Base-by-base conservation (phyloP, 2,888 invertebrate species). In the Cantharis lateralis region DNA sequence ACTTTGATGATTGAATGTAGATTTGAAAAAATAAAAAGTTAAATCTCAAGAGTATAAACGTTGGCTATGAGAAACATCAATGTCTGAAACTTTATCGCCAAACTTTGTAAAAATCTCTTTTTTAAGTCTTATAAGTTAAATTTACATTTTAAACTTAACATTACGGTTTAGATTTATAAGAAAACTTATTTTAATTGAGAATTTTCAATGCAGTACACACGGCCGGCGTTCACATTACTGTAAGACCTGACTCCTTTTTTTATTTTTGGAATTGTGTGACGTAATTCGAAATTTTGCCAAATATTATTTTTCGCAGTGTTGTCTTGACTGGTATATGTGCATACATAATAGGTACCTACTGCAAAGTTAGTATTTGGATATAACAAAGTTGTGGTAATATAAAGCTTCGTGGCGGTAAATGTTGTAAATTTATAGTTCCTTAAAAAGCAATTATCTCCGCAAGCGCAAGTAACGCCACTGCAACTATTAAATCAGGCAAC, bases 341-440 rank as follows among this genome's bases (percentile, higher is more conserved):
- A n/a, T 68, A 72, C 70, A 62, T 62, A 28, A 32, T 70, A 78
- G 75, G 9, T 24, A 24, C 24, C 5, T 74, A 74, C 75, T 70
- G 75, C 75, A 78, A 78, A 78, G 72, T 72, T 72, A 72, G 69
- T 70, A 76, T 70, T 76, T 78, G 76, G 76, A 80, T 80, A 81
- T 78, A 79, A 80, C 81, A 79, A 78, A 77, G 81, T 82, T 83
- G 83, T 77, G 81, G 82, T 75, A 79, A 80, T 79, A 82, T 82
- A 79, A 82, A 82, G 80, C 76, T 76, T 80, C 74, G 79, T 80
- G 81, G 82, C 79, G 83, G 83, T 81, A 82, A 83, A 82, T 78
- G 82, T 80, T 79, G 74, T 80, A 76, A 85, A 85, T 85, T 85
- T 85, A 85, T 85, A 83, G 84, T 84, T 83, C 83, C 83, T 85